phyloP scores from a whole-genome alignment of 2,797 vertebrate species.

The Chelonia mydas region DNA sequence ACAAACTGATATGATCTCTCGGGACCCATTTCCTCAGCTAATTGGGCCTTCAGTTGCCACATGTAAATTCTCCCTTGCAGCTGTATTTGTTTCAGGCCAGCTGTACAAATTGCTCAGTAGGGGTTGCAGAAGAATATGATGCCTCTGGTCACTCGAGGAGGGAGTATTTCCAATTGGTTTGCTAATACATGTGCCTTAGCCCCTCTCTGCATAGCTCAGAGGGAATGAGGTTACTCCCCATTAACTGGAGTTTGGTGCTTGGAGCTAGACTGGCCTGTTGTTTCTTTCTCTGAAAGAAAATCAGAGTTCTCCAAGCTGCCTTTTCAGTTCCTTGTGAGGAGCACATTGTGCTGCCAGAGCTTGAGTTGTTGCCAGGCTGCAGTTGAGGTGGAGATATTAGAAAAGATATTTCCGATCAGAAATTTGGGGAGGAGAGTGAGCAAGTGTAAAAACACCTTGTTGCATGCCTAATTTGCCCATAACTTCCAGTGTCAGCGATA shows the following conservation, averaged over 20 bases:
- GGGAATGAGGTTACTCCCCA: background rate
- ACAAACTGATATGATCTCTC: constrained; percentile 67
- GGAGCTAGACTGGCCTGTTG: constrained; percentile 39
- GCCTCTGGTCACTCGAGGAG: background rate
- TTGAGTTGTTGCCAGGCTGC: background rate
- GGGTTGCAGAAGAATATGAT: rapidly evolving
- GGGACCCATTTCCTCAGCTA: constrained; percentile 71
- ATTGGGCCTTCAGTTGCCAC: constrained; percentile 55
- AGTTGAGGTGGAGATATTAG: background rate
- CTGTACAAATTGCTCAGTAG: background rate
- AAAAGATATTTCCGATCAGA: background rate
- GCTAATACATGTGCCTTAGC: background rate
- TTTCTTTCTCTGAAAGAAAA: background rate
- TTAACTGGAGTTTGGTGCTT: background rate
- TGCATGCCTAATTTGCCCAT: background rate
- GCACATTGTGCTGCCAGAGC: rapidly evolving
- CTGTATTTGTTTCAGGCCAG: constrained; percentile 50
- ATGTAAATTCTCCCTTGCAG: constrained; percentile 55
- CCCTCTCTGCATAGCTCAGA: background rate
- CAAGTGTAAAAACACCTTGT: background rate
- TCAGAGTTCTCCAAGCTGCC: background rate
- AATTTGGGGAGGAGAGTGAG: background rate
- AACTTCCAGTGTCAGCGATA: background rate
- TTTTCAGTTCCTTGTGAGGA: background rate
- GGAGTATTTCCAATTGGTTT: rapidly evolving